These are phyloP conservation scores for Leptinotarsa undecemlineata DNA, from an alignment of 1,140 invertebrate species.

Conservation along the genomic window DNA sequence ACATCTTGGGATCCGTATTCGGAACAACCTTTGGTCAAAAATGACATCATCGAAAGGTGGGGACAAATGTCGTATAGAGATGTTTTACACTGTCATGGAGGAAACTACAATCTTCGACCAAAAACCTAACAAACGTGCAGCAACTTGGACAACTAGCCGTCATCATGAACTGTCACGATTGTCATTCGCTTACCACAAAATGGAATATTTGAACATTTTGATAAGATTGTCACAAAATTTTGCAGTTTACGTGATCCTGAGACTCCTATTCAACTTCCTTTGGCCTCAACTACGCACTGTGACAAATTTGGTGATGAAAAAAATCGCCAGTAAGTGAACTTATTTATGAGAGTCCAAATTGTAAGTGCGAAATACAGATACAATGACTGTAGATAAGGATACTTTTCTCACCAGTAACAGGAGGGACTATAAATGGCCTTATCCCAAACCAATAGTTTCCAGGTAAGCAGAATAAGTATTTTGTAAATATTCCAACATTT, in stretches of 20 bases:
- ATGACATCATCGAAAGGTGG: constrained; percentile 33
- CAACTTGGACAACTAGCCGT: background rate
- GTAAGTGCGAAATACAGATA: constrained; percentile 22
- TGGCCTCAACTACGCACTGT: constrained; percentile 29
- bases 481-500: too few species aligned
- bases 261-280: constrained; percentile 32
- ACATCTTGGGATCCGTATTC: constrained; percentile 34
- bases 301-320: constrained; percentile 26
- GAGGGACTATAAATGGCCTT: constrained; percentile 62
- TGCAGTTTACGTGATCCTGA: constrained; percentile 36
- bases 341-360: constrained; percentile 14
- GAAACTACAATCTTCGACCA: background rate
- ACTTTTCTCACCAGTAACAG: constrained; percentile 57
- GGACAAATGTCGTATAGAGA: constrained; percentile 39
- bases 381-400: constrained; percentile 39
- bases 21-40: constrained; percentile 12
- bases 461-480: constrained; percentile 47
- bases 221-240: constrained; percentile 47
- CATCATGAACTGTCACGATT: background rate
- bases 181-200: constrained; percentile 20
- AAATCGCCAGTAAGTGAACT: constrained; percentile 10
- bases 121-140: background rate
- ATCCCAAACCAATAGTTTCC: constrained; percentile 58
- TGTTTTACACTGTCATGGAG: constrained; percentile 28
- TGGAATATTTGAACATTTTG: constrained; percentile 42